phyloP scores from a whole-genome alignment of 2,113 vertebrate species.

The Amphiprion ocellaris region DNA sequence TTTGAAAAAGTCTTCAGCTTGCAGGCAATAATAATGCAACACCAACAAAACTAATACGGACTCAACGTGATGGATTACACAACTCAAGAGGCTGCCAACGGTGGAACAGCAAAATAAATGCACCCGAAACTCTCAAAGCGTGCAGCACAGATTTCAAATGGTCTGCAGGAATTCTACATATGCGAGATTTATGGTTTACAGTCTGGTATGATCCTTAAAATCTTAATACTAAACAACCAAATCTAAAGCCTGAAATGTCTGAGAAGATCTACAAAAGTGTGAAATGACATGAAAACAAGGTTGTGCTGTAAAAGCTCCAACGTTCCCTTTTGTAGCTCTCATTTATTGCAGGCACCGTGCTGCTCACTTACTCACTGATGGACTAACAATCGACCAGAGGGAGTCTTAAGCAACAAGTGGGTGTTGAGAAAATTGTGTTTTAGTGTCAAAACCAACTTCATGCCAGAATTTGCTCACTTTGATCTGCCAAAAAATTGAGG shows the following conservation, averaged over 20 bases:
- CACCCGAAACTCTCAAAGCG: background rate
- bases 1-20: background rate
- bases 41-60: constrained; percentile 2
- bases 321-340: background rate
- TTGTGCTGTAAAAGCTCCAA: background rate
- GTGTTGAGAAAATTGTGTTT: background rate
- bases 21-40: background rate
- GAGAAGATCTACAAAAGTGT: background rate
- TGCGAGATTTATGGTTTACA: background rate
- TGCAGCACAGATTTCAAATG: constrained; percentile 3
- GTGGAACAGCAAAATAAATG: constrained; percentile 15
- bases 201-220: no score
- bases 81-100: constrained; percentile 2
- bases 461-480: constrained; percentile 4
- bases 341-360: background rate
- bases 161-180: background rate
- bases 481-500: constrained; percentile 9
- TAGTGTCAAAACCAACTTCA: constrained; percentile 21
- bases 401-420: constrained; percentile 53
- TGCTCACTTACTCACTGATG: constrained; percentile 1
- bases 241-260: background rate
- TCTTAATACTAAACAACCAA: background rate
- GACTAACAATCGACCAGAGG: constrained; percentile 12
- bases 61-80: constrained; percentile 26
- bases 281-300: background rate